These are phyloP conservation scores for Euphonia xanthogaster DNA, from an alignment of 2,797 vertebrate genomes.

Conservation along the genomic window DNA sequence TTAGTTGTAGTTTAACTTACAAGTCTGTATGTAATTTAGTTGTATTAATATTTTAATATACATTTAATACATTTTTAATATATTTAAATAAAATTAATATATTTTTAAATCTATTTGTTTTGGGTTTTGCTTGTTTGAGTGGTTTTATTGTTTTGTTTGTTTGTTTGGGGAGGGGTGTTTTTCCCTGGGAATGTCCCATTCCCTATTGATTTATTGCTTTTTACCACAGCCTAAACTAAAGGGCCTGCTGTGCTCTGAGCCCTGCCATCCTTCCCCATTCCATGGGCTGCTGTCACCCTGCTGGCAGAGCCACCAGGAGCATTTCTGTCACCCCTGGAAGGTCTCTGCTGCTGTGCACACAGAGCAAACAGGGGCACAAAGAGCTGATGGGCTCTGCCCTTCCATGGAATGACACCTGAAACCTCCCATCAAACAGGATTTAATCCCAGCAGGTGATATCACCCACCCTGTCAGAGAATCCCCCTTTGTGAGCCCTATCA, in stretches of 20 bases:
- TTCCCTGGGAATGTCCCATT: background rate
- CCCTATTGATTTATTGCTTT: background rate
- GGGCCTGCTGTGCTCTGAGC: background rate
- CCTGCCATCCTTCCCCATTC: background rate
- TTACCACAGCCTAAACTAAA: background rate
- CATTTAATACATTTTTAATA: too few species aligned
- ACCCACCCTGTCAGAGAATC: background rate
- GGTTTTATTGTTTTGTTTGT: background rate
- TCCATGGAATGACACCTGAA: background rate
- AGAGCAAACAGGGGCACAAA: background rate
- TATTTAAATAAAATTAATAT: too few species aligned
- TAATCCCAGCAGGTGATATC: background rate
- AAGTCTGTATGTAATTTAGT: conserved; percentile 62
- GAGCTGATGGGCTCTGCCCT: background rate
- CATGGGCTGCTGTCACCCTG: background rate
- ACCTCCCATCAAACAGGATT: background rate
- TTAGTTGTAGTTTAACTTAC: conserved; percentile 70
- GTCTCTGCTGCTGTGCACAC: background rate
- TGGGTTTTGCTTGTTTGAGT: background rate
- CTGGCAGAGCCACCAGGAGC: background rate
- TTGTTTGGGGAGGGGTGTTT: background rate
- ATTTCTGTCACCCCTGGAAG: background rate
- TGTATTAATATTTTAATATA: conserved; percentile 58
- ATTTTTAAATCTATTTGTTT: background rate
- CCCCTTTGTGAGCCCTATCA: background rate